Evolutionary conservation across 2,888 invertebrate species (phyloP).

Genomic region (Eilema caniola): DNA sequence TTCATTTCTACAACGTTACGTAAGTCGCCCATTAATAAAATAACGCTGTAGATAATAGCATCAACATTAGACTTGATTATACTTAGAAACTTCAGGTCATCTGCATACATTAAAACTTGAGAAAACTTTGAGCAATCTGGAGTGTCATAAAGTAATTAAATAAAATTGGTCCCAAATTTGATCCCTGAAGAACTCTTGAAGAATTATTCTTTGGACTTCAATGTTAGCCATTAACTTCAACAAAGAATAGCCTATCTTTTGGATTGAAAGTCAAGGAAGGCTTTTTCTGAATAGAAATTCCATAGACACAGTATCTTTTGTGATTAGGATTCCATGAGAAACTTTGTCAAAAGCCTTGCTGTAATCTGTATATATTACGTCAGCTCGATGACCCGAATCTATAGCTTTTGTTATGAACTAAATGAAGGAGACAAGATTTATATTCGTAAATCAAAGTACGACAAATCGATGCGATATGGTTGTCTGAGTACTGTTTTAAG

Average conservation of each 20-base stretch:
- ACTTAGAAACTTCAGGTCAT: conserved; percentile 1
- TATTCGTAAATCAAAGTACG: not conserved
- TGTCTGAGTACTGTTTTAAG: not conserved
- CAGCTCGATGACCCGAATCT: not conserved
- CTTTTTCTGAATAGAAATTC: not conserved
- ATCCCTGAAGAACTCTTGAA: not conserved
- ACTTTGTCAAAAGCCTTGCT: conserved; percentile 9
- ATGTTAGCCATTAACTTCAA: not conserved
- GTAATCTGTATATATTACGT: conserved; percentile 6
- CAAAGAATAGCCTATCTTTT: not conserved
- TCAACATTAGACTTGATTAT: not conserved
- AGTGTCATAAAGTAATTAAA: conserved; percentile 1
- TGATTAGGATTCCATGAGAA: not conserved
- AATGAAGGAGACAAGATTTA: conserved; percentile 5
- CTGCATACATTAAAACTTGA: conserved; percentile 2
- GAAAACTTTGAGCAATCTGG: not conserved
- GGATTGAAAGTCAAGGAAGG: not conserved
- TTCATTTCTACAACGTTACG: not conserved
- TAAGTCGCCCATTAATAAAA: not conserved
- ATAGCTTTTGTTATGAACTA: not conserved
- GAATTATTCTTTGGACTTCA: not conserved
- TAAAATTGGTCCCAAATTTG: not conserved
- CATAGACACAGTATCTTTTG: not conserved
- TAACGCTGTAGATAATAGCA: not conserved
- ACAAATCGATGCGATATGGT: not conserved